Conservation (phyloP, 2,797 vertebrate species). For the Enoplosus armatus region DNA sequence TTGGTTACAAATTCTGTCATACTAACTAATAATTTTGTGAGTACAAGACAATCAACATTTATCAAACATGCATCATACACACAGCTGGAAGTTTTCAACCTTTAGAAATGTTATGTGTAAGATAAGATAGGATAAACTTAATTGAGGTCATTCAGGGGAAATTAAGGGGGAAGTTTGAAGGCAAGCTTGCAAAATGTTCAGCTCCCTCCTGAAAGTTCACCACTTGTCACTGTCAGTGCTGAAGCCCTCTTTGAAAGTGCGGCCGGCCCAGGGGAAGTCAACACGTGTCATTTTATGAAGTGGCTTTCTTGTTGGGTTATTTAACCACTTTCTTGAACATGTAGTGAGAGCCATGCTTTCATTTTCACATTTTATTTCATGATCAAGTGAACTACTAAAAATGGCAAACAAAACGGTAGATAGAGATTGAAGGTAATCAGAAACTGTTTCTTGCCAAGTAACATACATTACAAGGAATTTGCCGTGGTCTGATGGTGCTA, state of each 20-base stretch:
- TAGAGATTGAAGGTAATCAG: too few species aligned
- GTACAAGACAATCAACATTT: too few species aligned
- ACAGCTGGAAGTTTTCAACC: not conserved
- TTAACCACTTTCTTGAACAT: too few species aligned
- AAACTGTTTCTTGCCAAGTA: too few species aligned
- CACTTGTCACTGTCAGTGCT: not conserved
- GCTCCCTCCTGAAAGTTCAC: not conserved
- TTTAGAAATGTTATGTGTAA: not conserved
- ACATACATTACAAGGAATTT: too few species aligned
- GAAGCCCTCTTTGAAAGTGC: not conserved
- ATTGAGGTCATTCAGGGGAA: not conserved
- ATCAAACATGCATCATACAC: too few species aligned
- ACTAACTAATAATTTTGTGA: conserved; percentile 15
- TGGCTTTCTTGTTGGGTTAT: not conserved
- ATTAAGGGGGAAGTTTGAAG: not conserved
- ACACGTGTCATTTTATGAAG: not conserved
- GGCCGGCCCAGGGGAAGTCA: not conserved
- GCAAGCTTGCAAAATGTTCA: not conserved
- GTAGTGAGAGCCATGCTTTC: not conserved
- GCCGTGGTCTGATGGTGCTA: too few species aligned
- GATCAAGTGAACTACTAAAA: not conserved
- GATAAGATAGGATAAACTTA: not conserved
- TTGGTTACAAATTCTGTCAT: too few species aligned
- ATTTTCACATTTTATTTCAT: not conserved
- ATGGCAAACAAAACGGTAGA: not conserved